Percentiles rank a stretch among this genome's conserved stretches.
Conservation (phyloP, 2,113 vertebrate genomes). For the Chloebia gouldiae region DNA sequence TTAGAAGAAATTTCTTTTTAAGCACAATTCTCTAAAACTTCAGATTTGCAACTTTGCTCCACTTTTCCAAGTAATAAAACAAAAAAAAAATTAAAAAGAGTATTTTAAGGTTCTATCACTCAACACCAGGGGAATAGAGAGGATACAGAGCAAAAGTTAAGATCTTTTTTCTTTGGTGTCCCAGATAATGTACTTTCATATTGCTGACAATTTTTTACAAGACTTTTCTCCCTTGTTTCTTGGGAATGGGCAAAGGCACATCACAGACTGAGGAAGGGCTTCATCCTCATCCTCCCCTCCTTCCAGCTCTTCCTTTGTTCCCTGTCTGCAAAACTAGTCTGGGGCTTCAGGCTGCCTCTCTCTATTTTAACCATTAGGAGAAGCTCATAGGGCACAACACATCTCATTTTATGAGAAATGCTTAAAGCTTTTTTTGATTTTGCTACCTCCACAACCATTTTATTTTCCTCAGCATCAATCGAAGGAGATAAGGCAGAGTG, state of each 20-base stretch:
- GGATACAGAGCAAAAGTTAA: slow-evolving; percentile 1
- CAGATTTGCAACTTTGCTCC: neutral
- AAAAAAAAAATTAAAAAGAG: neutral
- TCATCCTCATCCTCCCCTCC: neutral
- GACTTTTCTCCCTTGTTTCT: slow-evolving; percentile 5
- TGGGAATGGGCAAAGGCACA: slow-evolving; percentile 17
- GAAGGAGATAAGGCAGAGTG: neutral
- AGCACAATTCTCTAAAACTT: neutral
- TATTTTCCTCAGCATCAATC: neutral
- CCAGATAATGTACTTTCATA: slow-evolving; percentile 47
- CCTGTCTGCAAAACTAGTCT: neutral
- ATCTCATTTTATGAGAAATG: neutral
- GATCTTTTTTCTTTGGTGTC: slow-evolving; percentile 15
- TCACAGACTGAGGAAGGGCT: neutral
- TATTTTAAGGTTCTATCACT: neutral
- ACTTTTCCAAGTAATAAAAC: neutral
- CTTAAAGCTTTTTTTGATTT: neutral
- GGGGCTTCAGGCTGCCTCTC: neutral
- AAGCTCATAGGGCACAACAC: neutral
- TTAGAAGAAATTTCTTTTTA: neutral
- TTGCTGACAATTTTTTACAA: neutral
- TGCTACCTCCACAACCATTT: neutral
- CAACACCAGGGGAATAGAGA: neutral
- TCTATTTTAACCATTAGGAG: neutral
- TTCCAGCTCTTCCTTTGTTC: slow-evolving; percentile 6